Conservation (phyloP, 2,113 vertebrate species). For the Apteryx mantelli region DNA sequence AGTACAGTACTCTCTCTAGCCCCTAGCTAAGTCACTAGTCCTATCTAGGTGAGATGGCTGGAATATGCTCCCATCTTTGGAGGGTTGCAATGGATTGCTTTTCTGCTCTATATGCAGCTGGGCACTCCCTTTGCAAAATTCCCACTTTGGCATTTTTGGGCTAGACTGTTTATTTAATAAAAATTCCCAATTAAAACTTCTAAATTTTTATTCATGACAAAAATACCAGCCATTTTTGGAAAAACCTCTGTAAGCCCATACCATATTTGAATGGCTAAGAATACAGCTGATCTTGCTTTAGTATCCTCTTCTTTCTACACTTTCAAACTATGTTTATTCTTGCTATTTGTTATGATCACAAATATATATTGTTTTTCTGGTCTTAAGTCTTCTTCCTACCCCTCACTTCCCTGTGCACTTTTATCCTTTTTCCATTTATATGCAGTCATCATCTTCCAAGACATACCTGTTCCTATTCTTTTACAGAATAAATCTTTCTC, state of each 20-base stretch:
- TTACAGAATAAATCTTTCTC: not conserved
- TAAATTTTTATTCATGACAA: not conserved
- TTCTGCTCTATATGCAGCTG: not conserved
- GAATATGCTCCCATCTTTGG: not conserved
- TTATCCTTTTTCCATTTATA: not conserved
- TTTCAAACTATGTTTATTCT: not conserved
- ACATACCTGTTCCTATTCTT: not conserved
- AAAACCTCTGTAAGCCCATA: not conserved
- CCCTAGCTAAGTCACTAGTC: not conserved
- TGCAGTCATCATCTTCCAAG: not conserved
- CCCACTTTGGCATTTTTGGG: not conserved
- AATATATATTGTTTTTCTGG: not conserved
- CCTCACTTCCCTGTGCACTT: not conserved
- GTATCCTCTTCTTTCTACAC: not conserved
- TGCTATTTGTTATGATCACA: not conserved
- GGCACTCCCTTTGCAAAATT: not conserved
- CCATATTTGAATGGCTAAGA: not conserved
- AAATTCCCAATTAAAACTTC: not conserved
- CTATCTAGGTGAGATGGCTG: not conserved
- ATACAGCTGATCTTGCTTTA: not conserved
- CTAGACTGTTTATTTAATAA: not conserved
- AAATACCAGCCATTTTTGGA: not conserved
- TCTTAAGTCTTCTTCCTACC: not conserved
- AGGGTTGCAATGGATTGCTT: not conserved
- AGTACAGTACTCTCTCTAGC: not conserved